These are phyloP conservation scores for Galleria mellonella DNA, from an alignment of 1,140 invertebrate species.

Conservation along the genomic window DNA sequence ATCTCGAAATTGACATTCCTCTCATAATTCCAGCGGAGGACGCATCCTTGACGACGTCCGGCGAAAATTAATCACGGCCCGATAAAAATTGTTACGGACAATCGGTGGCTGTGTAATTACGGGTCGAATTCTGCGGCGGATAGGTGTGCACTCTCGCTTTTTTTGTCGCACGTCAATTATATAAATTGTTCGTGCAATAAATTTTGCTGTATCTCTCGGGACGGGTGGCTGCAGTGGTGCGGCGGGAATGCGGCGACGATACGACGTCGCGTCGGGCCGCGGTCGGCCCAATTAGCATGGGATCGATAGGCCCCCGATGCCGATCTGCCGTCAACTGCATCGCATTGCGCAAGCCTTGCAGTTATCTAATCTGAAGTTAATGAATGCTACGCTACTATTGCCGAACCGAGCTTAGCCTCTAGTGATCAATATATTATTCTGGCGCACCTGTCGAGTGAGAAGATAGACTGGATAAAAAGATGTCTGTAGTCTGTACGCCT, in stretches of 20 bases:
- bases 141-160: slow-evolving; percentile 66
- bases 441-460: too few relatives aligned
- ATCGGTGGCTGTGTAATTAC: slow-evolving; percentile 53
- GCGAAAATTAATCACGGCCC: slow-evolving; percentile 47
- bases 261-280: slow-evolving; percentile 29
- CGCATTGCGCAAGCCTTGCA: slow-evolving; percentile 41
- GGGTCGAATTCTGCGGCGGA: slow-evolving; percentile 47
- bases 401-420: slow-evolving; percentile 5
- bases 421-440: too few relatives aligned
- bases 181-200: slow-evolving; percentile 72
- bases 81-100: slow-evolving; percentile 58
- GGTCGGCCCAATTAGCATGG: slow-evolving; percentile 62
- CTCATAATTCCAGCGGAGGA: slow-evolving; percentile 59
- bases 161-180: slow-evolving; percentile 70
- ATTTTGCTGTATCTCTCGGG: slow-evolving; percentile 64
- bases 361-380: slow-evolving; percentile 69
- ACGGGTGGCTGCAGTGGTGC: slow-evolving; percentile 35
- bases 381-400: slow-evolving; percentile 54
- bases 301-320: slow-evolving; percentile 62
- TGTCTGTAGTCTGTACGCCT: too few relatives aligned
- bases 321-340: slow-evolving; percentile 56
- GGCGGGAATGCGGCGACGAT: slow-evolving; percentile 53
- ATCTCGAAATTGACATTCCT: slow-evolving; percentile 70
- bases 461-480: too few relatives aligned
- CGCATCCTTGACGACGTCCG: slow-evolving; percentile 48